Percentiles rank a stretch among this genome's conserved stretches.
Evolutionary conservation across 2,113 vertebrate species (phyloP).

Genomic region (Thalassoma bifasciatum): DNA sequence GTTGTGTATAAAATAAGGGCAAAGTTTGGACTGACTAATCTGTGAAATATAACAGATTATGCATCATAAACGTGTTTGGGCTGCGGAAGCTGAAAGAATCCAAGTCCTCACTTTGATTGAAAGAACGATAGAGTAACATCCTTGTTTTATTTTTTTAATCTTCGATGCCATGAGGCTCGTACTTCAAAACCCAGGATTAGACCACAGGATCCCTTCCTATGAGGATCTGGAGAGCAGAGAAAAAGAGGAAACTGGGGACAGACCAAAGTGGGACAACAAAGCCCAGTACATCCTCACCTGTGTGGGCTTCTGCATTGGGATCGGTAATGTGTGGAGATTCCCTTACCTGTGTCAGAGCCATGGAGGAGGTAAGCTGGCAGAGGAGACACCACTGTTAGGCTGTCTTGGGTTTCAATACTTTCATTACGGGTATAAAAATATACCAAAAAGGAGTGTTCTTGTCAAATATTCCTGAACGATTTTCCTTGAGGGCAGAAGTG

Average conservation of each 20-base stretch:
- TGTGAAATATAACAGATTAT: conserved; percentile 27
- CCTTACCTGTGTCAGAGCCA: conserved; percentile 95
- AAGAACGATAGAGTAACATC: neutral
- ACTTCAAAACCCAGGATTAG: conserved; percentile 88
- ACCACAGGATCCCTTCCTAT: conserved; percentile 86
- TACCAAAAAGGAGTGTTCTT: neutral
- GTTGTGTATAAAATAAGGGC: too few relatives aligned
- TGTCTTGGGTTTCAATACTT: neutral
- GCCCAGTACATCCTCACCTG: conserved; percentile 93
- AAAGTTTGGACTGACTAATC: conserved; percentile 27
- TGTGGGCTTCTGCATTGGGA: conserved; percentile 92
- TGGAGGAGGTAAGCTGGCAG: conserved; percentile 87
- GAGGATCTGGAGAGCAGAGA: conserved; percentile 85
- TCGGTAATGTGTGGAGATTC: conserved; percentile 96
- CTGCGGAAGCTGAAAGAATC: neutral
- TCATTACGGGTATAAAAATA: neutral
- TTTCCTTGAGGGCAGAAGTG: neutral
- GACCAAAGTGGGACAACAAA: conserved; percentile 96
- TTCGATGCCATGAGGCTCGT: conserved; percentile 80
- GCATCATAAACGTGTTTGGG: conserved; percentile 44
- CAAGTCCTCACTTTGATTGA: conserved; percentile 21
- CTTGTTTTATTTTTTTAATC: conserved; percentile 7
- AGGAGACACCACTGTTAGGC: neutral
- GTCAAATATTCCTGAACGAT: neutral
- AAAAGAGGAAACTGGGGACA: conserved; percentile 80